Evolutionary conservation across 2,113 vertebrate genomes (phyloP).

Genomic region (Physeter macrocephalus): DNA sequence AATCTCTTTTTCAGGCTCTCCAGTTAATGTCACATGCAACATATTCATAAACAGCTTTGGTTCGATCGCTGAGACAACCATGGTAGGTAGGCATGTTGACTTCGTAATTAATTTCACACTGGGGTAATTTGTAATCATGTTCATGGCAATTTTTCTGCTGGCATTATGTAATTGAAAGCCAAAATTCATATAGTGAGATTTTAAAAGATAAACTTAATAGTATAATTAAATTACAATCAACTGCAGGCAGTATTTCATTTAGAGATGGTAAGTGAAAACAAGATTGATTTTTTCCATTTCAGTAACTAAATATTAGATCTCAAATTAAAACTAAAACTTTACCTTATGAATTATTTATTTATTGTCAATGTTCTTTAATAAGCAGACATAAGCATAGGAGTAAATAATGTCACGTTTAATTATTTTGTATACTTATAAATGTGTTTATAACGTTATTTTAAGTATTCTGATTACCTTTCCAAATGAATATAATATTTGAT

Average conservation of each 20-base stretch:
- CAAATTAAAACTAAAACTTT: neutral
- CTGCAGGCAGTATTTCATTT: neutral
- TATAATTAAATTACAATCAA: neutral
- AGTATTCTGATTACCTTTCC: neutral
- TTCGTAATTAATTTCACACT: constrained; percentile 6
- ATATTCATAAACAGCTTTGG: constrained; percentile 98
- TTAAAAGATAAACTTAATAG: neutral
- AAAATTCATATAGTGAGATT: neutral
- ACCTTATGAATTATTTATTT: neutral
- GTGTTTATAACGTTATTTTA: neutral
- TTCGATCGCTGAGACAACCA: constrained; percentile 95
- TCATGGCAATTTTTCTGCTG: neutral
- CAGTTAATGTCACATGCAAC: constrained; percentile 95
- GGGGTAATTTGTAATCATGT: neutral
- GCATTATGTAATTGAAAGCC: neutral
- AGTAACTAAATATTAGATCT: neutral
- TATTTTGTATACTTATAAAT: neutral
- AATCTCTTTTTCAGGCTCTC: constrained; percentile 84
- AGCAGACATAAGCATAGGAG: neutral
- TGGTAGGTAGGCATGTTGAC: constrained; percentile 87
- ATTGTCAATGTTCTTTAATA: neutral
- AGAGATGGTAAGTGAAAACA: neutral
- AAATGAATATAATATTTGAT: neutral
- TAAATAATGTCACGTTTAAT: neutral
- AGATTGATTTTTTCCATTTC: neutral